Percentiles rank a stretch among this genome's conserved stretches.
Evolutionary conservation across 92 coral and sea anemone genomes (phyloP).

Genomic region (Paramuricea clavata): DNA sequence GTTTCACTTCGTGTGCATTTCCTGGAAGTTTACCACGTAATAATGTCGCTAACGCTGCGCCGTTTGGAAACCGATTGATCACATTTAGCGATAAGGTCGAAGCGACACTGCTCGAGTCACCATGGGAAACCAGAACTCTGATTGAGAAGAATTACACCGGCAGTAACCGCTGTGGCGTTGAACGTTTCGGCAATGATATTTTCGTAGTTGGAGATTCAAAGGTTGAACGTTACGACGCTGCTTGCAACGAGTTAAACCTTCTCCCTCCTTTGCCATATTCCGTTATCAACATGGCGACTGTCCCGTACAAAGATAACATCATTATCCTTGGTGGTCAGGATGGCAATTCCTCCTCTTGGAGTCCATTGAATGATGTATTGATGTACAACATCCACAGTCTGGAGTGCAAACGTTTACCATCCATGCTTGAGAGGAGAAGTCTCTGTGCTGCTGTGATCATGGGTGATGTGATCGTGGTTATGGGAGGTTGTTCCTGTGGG

Average conservation of each 20-base stretch:
- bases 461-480: constrained; percentile 76
- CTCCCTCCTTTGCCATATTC: constrained; percentile 24
- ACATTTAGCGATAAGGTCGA: not conserved
- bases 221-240: not conserved
- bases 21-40: not conserved
- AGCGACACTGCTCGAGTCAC: not conserved
- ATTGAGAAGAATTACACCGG: not conserved
- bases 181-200: not conserved
- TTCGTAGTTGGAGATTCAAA: not conserved
- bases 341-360: not conserved
- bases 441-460: constrained; percentile 83
- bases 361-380: constrained; percentile 1
- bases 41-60: not conserved
- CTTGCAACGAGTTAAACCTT: not conserved
- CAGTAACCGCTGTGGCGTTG: not conserved
- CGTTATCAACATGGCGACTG: constrained; percentile 35
- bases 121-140: not conserved
- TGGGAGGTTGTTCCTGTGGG: constrained; percentile 64
- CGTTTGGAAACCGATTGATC: not conserved
- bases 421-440: constrained; percentile 84
- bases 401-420: constrained; percentile 76
- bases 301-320: constrained; percentile 29
- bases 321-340: constrained; percentile 25
- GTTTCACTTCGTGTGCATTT: not conserved
- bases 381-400: constrained; percentile 74